Evolutionary conservation across 1,140 invertebrate genomes (phyloP).

Genomic region (Paraescarpia echinospica): DNA sequence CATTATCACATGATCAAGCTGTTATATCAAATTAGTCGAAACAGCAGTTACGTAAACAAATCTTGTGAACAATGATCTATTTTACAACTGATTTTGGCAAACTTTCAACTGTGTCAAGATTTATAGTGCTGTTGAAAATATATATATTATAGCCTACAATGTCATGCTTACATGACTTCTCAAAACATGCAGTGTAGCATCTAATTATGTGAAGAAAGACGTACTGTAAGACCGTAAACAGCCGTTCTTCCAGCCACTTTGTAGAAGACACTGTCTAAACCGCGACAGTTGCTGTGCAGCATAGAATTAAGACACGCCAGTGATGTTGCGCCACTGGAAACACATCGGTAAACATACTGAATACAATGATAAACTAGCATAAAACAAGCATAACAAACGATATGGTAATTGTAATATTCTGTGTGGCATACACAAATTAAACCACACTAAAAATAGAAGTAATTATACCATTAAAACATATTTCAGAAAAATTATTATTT

Average conservation of each 20-base stretch:
- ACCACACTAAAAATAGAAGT: background rate
- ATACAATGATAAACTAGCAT: background rate
- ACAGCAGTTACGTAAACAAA: background rate
- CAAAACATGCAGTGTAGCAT: background rate
- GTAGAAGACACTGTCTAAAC: slow-evolving; percentile 48
- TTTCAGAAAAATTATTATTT: background rate
- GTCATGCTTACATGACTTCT: no score
- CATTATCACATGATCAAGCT: background rate
- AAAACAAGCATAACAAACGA: no score
- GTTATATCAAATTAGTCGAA: background rate
- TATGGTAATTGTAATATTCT: background rate
- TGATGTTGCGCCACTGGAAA: slow-evolving; percentile 45
- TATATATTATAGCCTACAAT: background rate
- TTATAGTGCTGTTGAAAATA: background rate
- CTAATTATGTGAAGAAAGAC: background rate
- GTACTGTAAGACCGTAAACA: slow-evolving; percentile 51
- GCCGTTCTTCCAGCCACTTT: slow-evolving; percentile 47
- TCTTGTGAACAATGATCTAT: background rate
- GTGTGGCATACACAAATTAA: background rate
- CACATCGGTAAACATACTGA: background rate
- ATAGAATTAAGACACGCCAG: slow-evolving; percentile 51
- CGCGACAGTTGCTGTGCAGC: slow-evolving; percentile 49
- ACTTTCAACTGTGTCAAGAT: background rate
- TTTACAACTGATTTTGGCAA: background rate
- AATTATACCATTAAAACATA: background rate